Evolutionary conservation across 2,113 vertebrate species (phyloP).

Genomic region (Muscicapa adusta): DNA sequence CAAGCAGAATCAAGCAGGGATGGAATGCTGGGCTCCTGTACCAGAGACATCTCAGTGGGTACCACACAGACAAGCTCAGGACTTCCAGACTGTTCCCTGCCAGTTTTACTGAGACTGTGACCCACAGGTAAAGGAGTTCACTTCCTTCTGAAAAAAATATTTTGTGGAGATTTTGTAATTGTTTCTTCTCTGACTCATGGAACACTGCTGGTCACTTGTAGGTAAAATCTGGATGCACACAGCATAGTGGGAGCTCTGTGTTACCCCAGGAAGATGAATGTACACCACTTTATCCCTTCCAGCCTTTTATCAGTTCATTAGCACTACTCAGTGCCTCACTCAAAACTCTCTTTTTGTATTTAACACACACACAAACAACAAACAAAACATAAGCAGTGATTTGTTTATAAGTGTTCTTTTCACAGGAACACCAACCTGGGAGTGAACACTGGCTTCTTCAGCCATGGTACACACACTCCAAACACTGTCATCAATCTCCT

Average conservation of each 20-base stretch:
- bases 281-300: not conserved
- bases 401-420: not conserved
- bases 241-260: not conserved
- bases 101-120: not conserved
- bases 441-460: not conserved
- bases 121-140: not conserved
- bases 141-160: not conserved
- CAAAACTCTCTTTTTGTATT: not conserved
- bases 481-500: not conserved
- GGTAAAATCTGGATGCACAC: not conserved
- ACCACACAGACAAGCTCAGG: not conserved
- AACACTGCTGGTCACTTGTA: not conserved
- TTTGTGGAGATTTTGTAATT: accelerated
- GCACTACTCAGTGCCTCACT: not conserved
- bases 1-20: not conserved
- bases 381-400: not conserved
- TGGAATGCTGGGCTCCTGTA: not conserved
- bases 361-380: not conserved
- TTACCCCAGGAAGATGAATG: not conserved
- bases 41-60: not conserved
- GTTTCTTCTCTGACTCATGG: not conserved
- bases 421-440: not conserved
- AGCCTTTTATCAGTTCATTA: not conserved
- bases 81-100: not conserved
- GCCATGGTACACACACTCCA: not conserved